Percentiles rank a stretch among this genome's conserved stretches.
phyloP scores from a whole-genome alignment of 23 tunicate species.

The Phallusia fumigata region DNA sequence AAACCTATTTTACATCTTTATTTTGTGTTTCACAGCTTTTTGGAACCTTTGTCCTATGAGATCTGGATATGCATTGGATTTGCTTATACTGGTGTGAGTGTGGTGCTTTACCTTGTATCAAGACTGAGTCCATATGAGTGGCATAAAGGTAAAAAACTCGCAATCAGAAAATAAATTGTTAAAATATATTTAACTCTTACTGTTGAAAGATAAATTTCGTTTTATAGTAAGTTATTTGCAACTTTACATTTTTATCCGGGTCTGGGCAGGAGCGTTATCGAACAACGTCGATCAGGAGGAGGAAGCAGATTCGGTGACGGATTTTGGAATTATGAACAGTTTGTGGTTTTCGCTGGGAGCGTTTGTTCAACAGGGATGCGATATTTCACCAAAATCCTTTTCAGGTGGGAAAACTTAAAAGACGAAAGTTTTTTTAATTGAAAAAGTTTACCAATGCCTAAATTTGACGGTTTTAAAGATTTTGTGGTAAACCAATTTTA shows the following conservation, averaged over 20 bases:
- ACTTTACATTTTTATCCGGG: too few species aligned
- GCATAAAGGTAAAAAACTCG: slow-evolving; percentile 32
- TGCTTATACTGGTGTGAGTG: slow-evolving; percentile 62
- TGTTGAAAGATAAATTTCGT: too few species aligned
- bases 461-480: too few species aligned
- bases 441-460: too few species aligned
- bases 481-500: too few species aligned
- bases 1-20: too few species aligned
- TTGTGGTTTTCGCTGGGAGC: slow-evolving; percentile 67
- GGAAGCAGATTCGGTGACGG: slow-evolving; percentile 35
- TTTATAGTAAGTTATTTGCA: too few species aligned
- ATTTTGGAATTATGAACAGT: slow-evolving; percentile 54
- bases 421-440: too few species aligned
- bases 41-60: slow-evolving; percentile 49
- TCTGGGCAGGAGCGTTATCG: background rate
- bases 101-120: slow-evolving; percentile 43
- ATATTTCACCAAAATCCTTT: slow-evolving; percentile 60
- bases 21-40: slow-evolving; percentile 47
- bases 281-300: slow-evolving; percentile 18
- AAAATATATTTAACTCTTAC: too few species aligned
- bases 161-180: too few species aligned
- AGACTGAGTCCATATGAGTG: slow-evolving; percentile 55
- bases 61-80: slow-evolving; percentile 73
- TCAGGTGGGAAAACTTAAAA: slow-evolving; percentile 27
- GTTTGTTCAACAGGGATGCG: slow-evolving; percentile 57